Conservation (phyloP, 2,797 vertebrate genomes). For the Pseudotriccus pelzelni region DNA sequence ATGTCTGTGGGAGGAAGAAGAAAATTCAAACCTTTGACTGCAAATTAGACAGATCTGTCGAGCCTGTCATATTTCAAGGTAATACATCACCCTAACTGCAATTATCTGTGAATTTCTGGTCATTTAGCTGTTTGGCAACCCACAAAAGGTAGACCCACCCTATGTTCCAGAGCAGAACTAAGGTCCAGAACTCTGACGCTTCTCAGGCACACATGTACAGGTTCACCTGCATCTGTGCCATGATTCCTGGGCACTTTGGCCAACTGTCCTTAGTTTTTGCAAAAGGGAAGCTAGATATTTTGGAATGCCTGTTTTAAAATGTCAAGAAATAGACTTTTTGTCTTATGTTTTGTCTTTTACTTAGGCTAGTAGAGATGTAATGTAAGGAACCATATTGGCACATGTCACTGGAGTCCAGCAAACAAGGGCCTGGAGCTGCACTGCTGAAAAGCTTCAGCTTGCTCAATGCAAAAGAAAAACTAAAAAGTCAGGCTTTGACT, state of each 20-base stretch:
- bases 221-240: background rate
- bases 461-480: background rate
- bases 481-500: conserved; percentile 31
- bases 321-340: background rate
- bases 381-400: background rate
- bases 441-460: conserved; percentile 4
- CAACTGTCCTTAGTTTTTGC: background rate
- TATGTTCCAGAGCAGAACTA: background rate
- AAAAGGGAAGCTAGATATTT: background rate
- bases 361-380: background rate
- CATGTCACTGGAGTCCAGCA: background rate
- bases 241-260: background rate
- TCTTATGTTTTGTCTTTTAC: background rate
- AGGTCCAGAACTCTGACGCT: background rate
- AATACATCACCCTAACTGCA: background rate
- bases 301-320: background rate
- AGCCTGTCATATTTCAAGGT: background rate
- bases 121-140: background rate
- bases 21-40: background rate
- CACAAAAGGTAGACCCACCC: background rate
- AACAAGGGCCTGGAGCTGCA: background rate
- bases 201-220: accelerated
- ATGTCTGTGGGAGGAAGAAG: background rate
- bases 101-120: background rate
- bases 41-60: background rate